These are phyloP conservation scores for Lontra canadensis DNA, from an alignment of 2,113 vertebrate species.

Conservation along the genomic window DNA sequence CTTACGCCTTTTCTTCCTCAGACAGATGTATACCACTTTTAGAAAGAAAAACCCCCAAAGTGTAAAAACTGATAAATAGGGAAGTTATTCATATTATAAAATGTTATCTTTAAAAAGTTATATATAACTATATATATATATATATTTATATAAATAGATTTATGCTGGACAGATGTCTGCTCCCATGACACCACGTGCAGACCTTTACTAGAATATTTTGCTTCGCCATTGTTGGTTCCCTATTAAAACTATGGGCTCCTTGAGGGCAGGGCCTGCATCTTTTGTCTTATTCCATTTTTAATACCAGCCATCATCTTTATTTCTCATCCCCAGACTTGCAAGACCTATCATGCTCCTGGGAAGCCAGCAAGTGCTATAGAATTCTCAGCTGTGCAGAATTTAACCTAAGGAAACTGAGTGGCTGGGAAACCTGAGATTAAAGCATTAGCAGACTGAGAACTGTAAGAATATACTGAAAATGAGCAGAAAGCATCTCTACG, in stretches of 20 bases:
- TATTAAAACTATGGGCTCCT: conserved; percentile 4
- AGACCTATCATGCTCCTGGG: background rate
- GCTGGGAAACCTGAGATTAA: background rate
- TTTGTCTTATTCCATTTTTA: background rate
- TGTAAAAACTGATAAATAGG: background rate
- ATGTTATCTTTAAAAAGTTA: background rate
- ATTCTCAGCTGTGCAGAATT: conserved; percentile 28
- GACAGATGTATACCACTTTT: background rate
- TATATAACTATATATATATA: background rate
- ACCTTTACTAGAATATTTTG: background rate
- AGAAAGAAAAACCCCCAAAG: background rate
- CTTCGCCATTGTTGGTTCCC: background rate
- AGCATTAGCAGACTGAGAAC: background rate
- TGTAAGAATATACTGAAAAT: conserved; percentile 16
- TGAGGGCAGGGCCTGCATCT: background rate
- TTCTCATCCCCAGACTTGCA: background rate
- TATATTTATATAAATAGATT: background rate
- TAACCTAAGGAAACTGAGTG: conserved; percentile 27
- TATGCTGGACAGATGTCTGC: background rate
- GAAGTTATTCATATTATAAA: background rate
- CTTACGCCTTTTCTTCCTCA: background rate
- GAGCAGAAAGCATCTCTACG: background rate
- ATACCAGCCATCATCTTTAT: background rate
- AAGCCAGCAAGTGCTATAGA: background rate
- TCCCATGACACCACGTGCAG: background rate